Percentiles rank a stretch among this genome's conserved stretches.
Conservation (phyloP, 2,113 vertebrate species). For the Brevimyrus niger region DNA sequence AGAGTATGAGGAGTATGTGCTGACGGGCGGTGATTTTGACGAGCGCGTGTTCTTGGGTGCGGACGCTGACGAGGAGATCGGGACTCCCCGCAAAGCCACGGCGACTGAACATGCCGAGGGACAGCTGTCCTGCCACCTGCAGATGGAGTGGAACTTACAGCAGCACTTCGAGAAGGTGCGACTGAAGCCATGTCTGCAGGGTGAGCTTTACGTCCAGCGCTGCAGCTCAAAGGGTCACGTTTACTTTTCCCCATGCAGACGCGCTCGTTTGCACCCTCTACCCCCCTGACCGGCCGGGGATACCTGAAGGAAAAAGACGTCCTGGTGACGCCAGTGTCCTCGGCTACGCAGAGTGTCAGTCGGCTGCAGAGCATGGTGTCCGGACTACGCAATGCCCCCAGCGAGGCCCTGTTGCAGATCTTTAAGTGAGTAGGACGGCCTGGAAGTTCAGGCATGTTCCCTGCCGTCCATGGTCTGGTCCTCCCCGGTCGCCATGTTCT, state of each 20-base stretch:
- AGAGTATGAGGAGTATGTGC: slow-evolving; percentile 92
- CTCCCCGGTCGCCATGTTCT: background rate
- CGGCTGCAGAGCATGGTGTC: slow-evolving; percentile 83
- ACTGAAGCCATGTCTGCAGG: background rate
- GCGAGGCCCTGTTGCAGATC: slow-evolving; percentile 69
- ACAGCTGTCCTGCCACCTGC: slow-evolving; percentile 54
- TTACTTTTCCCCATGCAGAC: slow-evolving; percentile 46
- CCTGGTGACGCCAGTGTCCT: slow-evolving; percentile 82
- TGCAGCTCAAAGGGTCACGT: background rate
- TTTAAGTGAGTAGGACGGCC: slow-evolving; percentile 69
- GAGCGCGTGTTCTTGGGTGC: slow-evolving; percentile 91
- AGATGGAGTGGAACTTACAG: slow-evolving; percentile 72
- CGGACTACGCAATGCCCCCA: slow-evolving; percentile 75
- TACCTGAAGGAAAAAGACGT: slow-evolving; percentile 90
- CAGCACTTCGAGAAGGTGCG: slow-evolving; percentile 87
- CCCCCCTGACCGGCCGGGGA: slow-evolving; percentile 83
- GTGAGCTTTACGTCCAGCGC: background rate
- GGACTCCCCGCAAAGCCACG: slow-evolving; percentile 73
- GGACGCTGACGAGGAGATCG: slow-evolving; percentile 93
- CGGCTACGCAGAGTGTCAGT: slow-evolving; percentile 89
- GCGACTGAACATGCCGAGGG: slow-evolving; percentile 49
- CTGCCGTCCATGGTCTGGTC: background rate
- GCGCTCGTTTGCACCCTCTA: slow-evolving; percentile 83
- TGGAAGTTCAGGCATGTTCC: no score
- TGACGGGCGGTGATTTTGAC: slow-evolving; percentile 92